phyloP scores from a whole-genome alignment of 2,888 invertebrate genomes.

The Acrobasis consociella region DNA sequence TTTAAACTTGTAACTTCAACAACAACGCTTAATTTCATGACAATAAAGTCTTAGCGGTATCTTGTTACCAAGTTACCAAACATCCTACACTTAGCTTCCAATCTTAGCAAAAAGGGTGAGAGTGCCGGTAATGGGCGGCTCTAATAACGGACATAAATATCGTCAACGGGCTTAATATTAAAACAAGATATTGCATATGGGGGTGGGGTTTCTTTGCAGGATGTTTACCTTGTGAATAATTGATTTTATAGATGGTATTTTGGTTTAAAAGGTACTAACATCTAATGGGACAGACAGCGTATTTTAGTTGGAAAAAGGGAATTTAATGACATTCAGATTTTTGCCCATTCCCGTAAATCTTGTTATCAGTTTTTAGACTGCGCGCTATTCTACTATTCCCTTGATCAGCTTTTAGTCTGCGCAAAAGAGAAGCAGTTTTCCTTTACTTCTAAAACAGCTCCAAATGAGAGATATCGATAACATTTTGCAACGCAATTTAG shows the following conservation, averaged over 20 bases:
- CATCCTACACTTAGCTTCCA: constrained; percentile 39
- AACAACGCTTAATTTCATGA: background rate
- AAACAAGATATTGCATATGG: constrained; percentile 39
- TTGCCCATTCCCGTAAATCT: too few species aligned
- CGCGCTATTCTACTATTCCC: too few species aligned
- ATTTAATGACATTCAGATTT: too few species aligned
- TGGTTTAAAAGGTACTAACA: background rate
- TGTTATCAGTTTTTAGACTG: too few species aligned
- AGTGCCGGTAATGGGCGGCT: constrained; percentile 48
- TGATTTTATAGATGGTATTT: background rate
- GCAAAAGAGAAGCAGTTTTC: too few species aligned
- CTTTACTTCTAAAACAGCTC: too few species aligned
- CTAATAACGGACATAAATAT: constrained; percentile 65
- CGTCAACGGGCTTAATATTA: constrained; percentile 63
- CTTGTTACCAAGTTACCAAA: constrained; percentile 8
- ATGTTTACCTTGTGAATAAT: constrained; percentile 9
- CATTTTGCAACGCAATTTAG: too few species aligned
- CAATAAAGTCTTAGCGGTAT: background rate
- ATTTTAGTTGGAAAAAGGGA: too few species aligned
- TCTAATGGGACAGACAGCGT: too few species aligned
- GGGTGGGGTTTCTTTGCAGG: constrained; percentile 2
- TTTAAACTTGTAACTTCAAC: background rate
- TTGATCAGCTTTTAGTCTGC: too few species aligned
- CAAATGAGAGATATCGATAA: too few species aligned
- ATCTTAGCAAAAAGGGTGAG: constrained; percentile 62